Conservation (phyloP, 2,888 invertebrate genomes). For the Teinopalpus imperialis region DNA sequence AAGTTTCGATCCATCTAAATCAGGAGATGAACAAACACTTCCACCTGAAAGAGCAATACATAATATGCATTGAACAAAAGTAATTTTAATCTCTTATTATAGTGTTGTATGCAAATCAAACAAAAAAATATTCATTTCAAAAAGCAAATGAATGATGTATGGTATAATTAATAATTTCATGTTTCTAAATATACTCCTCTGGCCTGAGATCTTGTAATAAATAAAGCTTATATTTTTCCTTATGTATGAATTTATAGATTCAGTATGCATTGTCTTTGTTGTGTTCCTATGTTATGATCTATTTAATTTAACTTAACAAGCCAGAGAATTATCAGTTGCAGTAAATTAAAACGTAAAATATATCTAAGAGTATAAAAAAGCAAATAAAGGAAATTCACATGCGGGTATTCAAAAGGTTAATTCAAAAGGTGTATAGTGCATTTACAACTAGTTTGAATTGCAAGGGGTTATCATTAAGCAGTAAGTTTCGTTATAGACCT, state of each 20-base stretch:
- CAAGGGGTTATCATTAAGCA: conserved; percentile 35
- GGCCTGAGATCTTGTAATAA: conserved; percentile 12
- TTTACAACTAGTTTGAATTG: conserved; percentile 28
- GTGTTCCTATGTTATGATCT: too few species aligned
- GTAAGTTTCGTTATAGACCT: conserved; percentile 79
- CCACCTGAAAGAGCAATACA: conserved; percentile 77
- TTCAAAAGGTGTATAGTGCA: conserved; percentile 44
- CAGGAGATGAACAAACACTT: conserved; percentile 89
- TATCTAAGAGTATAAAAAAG: conserved; percentile 25
- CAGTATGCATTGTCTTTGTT: too few species aligned
- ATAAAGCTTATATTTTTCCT: too few species aligned
- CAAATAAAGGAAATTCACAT: conserved; percentile 38
- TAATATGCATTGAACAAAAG: not conserved
- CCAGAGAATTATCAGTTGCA: conserved; percentile 14
- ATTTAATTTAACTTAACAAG: conserved; percentile 5
- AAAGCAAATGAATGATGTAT: conserved; percentile 19
- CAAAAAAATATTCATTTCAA: conserved; percentile 9
- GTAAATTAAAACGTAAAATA: conserved; percentile 3
- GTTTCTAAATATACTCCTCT: conserved; percentile 17
- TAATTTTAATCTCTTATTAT: too few species aligned
- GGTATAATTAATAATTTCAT: conserved; percentile 1
- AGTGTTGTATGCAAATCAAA: conserved; percentile 16
- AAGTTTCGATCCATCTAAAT: conserved; percentile 85
- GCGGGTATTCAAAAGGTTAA: conserved; percentile 44
- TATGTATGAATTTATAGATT: too few species aligned